A percentile compares a stretch with the other conserved stretches of the same genome.
Conservation (phyloP, 2,797 vertebrate genomes). For the Pseudotriccus pelzelni region DNA sequence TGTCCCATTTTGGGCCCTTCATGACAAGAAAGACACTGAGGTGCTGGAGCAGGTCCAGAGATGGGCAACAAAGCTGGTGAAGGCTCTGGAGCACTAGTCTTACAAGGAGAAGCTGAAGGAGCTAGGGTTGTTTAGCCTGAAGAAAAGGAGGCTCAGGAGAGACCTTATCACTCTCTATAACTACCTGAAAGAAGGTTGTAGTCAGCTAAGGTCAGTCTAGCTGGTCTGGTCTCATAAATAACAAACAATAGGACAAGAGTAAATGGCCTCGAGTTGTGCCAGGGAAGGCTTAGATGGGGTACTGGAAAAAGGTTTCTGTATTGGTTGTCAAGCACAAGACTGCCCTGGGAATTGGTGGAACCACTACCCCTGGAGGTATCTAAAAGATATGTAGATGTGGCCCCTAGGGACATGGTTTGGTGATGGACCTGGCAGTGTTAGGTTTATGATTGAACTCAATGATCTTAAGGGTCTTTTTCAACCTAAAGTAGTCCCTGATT, state of each 20-base stretch:
- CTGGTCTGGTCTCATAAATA: background rate
- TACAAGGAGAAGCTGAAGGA: background rate
- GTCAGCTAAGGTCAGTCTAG: background rate
- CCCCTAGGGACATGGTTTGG: background rate
- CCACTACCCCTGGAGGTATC: accelerated
- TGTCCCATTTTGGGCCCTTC: background rate
- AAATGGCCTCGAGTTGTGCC: background rate
- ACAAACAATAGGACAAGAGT: background rate
- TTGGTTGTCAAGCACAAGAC: background rate
- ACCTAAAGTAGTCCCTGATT: background rate
- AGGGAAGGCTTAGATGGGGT: background rate
- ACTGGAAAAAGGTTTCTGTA: background rate
- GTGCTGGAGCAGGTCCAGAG: background rate
- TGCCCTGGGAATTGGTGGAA: background rate
- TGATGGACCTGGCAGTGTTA: background rate
- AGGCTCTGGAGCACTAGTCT: background rate
- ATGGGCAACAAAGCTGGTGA: background rate
- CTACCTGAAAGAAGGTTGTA: background rate
- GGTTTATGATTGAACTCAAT: background rate
- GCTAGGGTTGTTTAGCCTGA: background rate
- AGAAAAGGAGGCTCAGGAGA: background rate
- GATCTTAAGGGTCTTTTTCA: background rate
- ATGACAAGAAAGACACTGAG: background rate
- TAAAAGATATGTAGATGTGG: background rate
- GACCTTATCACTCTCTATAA: background rate